These are phyloP conservation scores for Dreissena rostriformis DNA, from an alignment of 1,140 invertebrate species.

Conservation along the genomic window DNA sequence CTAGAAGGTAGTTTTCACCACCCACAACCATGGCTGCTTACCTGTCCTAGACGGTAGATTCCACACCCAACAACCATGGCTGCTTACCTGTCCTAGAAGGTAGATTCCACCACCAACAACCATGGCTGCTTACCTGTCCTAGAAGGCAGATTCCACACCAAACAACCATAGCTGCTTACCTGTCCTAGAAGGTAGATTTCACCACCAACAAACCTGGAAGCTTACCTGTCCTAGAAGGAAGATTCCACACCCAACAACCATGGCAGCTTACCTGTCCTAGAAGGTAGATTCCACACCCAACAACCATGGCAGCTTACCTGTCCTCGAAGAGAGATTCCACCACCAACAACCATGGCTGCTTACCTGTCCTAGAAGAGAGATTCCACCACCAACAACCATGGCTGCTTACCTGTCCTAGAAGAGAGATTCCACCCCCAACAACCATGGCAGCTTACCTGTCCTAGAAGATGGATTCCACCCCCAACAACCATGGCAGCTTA, in stretches of 20 bases:
- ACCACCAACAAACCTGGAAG: slow-evolving; percentile 87
- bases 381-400: background rate
- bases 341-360: background rate
- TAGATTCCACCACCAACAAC: slow-evolving; percentile 94
- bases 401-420: background rate
- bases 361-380: background rate
- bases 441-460: background rate
- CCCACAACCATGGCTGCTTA: background rate
- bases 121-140: slow-evolving; percentile 83
- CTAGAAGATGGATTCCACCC: background rate
- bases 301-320: background rate
- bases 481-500: background rate
- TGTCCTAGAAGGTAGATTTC: slow-evolving; percentile 97
- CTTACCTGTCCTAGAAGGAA: background rate
- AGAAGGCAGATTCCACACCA: background rate
- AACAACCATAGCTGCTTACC: slow-evolving; percentile 72
- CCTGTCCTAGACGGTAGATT: background rate
- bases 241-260: background rate
- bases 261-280: background rate
- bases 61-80: background rate
- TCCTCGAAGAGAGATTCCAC: background rate
- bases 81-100: slow-evolving; percentile 89
- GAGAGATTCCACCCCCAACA: background rate
- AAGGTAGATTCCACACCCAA: background rate
- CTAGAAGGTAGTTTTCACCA: background rate